Base-by-base conservation (phyloP, 2,797 vertebrate species). In the Sebastes diaconus region DNA sequence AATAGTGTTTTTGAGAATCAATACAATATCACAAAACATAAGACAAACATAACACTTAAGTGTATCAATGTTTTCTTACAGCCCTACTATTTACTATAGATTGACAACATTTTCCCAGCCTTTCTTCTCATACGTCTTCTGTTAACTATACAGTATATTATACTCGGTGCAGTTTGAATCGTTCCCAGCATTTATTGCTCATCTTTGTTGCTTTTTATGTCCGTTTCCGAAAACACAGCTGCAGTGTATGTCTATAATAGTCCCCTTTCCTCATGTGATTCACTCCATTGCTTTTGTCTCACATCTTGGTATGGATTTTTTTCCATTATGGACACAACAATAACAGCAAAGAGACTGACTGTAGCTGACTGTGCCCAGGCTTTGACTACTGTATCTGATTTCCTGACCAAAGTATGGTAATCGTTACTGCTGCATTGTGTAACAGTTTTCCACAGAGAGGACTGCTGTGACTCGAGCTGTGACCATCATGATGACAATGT, bases 381-480 rank as follows among this genome's bases (percentile, higher is more conserved):
- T 67, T 11, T 34, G 42, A 7, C 58, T 75, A 50, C 46, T 50
- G 70, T 8, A 20, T 78, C 54, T 69, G n/a, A 68, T 65, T 54
- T 60, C 60, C 55, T 65, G 55, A 24, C 25, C 81, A 65, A 39
- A 67, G 57, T 69, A 63, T 36, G 72, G 24, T 81, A 54, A 73
- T 78, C 32, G 7, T 65, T 63, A 29, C 63, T 39, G 60, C 63
- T 77, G 71, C 73, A 61, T 67, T 81, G 79, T 83, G 69, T 69
- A 65, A 68, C 71, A 76, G 77, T 80, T 77, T 84, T 80, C 58
- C 32, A 61, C 68, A 65, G 71, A 76, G 79, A 78, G 63, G 32
- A 73, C 81, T 50, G 77, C 84, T 79, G 75, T 65, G 76, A 86
- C 60, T 90, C 82, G 77, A 81, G 77, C 84, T 89, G 84, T 85